A percentile compares a stretch with the other conserved stretches of the same genome.
These are phyloP conservation scores for Drymodes brunneopygia DNA, from an alignment of 2,113 vertebrate species.

Conservation along the genomic window DNA sequence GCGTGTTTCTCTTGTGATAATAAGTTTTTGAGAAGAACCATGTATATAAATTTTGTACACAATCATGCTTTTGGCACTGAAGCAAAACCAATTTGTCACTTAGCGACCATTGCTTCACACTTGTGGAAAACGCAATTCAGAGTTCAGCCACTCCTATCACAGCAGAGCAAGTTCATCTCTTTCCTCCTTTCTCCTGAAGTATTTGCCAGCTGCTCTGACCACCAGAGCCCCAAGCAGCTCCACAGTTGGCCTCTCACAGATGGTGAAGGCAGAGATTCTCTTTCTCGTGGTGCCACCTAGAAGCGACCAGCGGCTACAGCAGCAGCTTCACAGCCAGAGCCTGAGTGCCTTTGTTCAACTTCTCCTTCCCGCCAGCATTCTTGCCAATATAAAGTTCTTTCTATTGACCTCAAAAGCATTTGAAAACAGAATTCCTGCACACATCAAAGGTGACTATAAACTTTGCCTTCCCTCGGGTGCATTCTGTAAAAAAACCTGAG, in stretches of 20 bases:
- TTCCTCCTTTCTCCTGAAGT: background rate
- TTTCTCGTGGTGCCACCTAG: slow-evolving; percentile 61
- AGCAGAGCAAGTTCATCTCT: background rate
- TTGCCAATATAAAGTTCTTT: background rate
- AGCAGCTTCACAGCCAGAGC: background rate
- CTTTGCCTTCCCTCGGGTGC: background rate
- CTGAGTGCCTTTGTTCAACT: background rate
- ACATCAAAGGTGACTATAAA: background rate
- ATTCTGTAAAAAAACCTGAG: background rate
- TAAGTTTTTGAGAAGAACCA: background rate
- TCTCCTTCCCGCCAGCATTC: background rate
- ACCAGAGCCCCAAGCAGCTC: background rate
- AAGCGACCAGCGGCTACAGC: slow-evolving; percentile 28
- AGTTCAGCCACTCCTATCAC: background rate
- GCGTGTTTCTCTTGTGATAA: background rate
- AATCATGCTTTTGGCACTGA: background rate
- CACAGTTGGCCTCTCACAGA: background rate
- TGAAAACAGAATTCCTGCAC: background rate
- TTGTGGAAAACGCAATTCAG: background rate
- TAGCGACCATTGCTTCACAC: background rate
- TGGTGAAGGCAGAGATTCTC: background rate
- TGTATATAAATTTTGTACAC: background rate
- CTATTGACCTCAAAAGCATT: background rate
- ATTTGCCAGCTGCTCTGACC: background rate
- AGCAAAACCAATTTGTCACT: background rate